Conservation (phyloP, 37 sponge, comb jelly and placozoan species). For the Chondrilla cf. caribensis region DNA sequence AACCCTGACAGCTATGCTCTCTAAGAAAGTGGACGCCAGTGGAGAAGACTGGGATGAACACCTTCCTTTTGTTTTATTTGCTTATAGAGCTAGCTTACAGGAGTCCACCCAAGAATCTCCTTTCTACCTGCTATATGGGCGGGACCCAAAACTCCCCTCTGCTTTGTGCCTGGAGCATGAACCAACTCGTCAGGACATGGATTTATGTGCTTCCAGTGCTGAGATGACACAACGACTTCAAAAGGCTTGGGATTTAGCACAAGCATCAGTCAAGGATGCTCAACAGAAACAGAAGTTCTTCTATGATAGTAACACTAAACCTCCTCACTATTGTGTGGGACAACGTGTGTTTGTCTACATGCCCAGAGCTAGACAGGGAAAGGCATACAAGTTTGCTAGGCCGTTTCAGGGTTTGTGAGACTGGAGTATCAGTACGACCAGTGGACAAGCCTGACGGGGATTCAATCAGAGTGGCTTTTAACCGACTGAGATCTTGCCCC, state of each 20-base stretch:
- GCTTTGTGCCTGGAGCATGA: slow-evolving; percentile 6
- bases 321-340: not conserved
- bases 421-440: slow-evolving; percentile 4
- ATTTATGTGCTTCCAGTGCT: slow-evolving; percentile 20
- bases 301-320: slow-evolving; percentile 4
- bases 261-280: slow-evolving; percentile 12
- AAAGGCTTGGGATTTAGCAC: slow-evolving; percentile 35
- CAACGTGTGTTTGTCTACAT: slow-evolving; percentile 34
- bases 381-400: slow-evolving; percentile 2
- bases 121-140: slow-evolving; percentile 41
- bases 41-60: slow-evolving; percentile 29
- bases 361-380: slow-evolving; percentile 8
- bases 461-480: slow-evolving; percentile 20
- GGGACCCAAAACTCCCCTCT: slow-evolving; percentile 42
- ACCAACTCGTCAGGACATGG: not conserved
- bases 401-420: slow-evolving; percentile 15
- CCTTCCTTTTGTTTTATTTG: slow-evolving; percentile 30
- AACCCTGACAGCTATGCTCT: slow-evolving; percentile 22
- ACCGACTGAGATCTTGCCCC: slow-evolving; percentile 17
- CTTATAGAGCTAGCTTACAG: slow-evolving; percentile 35
- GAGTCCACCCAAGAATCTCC: slow-evolving; percentile 35
- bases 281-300: slow-evolving; percentile 18
- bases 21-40: slow-evolving; percentile 27
- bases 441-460: not conserved
- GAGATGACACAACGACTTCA: slow-evolving; percentile 1